A percentile compares a stretch with the other conserved stretches of the same genome.
phyloP scores from a whole-genome alignment of 2,797 vertebrate genomes.

The Graptemys geographica region DNA sequence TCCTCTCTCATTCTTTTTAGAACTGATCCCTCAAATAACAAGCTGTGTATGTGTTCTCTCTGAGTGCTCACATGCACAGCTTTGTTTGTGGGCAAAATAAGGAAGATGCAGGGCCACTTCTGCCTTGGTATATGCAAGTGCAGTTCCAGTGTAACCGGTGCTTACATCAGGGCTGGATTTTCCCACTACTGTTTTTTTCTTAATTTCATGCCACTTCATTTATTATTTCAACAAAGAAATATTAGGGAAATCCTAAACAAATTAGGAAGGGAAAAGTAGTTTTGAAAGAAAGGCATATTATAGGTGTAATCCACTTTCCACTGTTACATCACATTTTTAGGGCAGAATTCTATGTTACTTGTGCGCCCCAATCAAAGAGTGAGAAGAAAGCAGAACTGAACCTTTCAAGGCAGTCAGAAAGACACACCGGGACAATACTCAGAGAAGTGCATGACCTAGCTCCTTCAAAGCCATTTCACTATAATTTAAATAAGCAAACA shows the following conservation, averaged over 20 bases:
- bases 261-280: background rate
- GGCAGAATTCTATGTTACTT: background rate
- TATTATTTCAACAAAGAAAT: background rate
- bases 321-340: background rate
- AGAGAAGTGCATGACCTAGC: background rate
- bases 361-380: fast-evolving
- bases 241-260: background rate
- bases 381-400: background rate
- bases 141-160: background rate
- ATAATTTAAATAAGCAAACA: background rate
- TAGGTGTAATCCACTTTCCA: background rate
- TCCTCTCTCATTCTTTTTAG: background rate
- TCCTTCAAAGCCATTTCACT: background rate
- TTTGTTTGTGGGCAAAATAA: background rate
- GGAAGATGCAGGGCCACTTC: background rate
- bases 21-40: background rate
- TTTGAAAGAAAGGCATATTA: background rate
- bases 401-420: background rate
- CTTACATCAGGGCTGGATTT: background rate
- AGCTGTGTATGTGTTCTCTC: background rate
- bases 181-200: background rate
- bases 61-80: background rate
- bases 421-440: background rate
- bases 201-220: background rate
- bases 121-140: background rate